phyloP scores from a whole-genome alignment of 2,888 invertebrate genomes.

The Agrochola litura region DNA sequence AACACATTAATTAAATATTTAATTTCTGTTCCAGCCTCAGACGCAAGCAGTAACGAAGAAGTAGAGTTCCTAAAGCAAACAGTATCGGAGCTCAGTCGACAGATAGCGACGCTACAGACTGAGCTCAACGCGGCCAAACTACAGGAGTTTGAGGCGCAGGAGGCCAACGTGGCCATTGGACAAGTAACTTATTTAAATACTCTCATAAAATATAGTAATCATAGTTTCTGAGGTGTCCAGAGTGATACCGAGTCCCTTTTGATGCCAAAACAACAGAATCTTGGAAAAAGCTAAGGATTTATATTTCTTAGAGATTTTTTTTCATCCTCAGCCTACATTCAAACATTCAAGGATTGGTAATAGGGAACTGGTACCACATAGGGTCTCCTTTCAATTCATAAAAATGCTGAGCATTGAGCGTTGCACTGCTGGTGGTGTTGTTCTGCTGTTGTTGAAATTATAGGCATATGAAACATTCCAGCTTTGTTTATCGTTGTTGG shows the following conservation, averaged over 20 bases:
- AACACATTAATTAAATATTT: not conserved
- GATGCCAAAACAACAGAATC: not conserved
- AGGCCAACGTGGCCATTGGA: constrained; percentile 90
- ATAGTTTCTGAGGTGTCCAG: not conserved
- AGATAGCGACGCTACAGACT: constrained; percentile 92
- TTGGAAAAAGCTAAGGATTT: not conserved
- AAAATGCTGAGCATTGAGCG: not conserved
- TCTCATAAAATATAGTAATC: not conserved
- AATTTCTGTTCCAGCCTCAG: constrained; percentile 79
- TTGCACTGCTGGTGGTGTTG: not conserved
- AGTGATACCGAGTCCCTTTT: not conserved
- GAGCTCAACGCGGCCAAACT: constrained; percentile 92
- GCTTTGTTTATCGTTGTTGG: not conserved
- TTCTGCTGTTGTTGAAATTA: not conserved
- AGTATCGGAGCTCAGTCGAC: constrained; percentile 91
- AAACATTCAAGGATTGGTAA: not conserved
- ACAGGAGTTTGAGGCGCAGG: constrained; percentile 93
- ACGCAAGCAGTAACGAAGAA: constrained; percentile 90
- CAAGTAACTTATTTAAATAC: constrained; percentile 81
- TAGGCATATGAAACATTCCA: not conserved
- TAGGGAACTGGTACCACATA: not conserved
- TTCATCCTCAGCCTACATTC: not conserved
- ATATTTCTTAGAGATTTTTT: not conserved
- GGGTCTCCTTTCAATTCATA: not conserved
- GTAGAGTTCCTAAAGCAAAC: constrained; percentile 93